Evolutionary conservation across 1,140 invertebrate genomes (phyloP), one percentile per base, ranked within the genome.

Genomic region (Calephelis nemesis): DNA sequence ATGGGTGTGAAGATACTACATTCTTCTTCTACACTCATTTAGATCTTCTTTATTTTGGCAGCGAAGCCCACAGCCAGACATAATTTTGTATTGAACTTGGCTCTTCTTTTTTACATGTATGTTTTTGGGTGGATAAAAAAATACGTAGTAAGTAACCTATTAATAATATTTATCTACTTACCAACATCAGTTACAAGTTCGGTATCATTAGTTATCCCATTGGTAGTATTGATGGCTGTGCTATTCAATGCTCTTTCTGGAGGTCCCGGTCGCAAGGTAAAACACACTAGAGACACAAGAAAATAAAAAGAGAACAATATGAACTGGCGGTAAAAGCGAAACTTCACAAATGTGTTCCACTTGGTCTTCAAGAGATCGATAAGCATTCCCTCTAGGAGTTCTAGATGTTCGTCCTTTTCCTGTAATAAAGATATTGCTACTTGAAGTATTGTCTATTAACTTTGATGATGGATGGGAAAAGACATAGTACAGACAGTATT

Each of bases 321-420:
- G 83, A 99, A 98, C 82, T 98, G 96, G 8, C 96, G 93, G 83
- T 98, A 99, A 85, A 99, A 99, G 71, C 98, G 97, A 68, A 95
- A 97, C 90, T 98, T 98, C 1, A 98, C 97, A 92, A 99, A 99
- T 0, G 98, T 97, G 77, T 98, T 97, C 98, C 98, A 99, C 93
- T 99, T 99, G 0, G 98, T 98, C 84, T 98, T 96, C 8, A 99
- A 88, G 8, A 99, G 93, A 88, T 99, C 98, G 6, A 98, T 96
- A 19, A 99, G 92, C 65, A 98, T 95, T 1, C 98, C 98, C 85
- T 99, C 98, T 93, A 99, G 95, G 71, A 99, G 93, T 81, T 99
- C 98, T 74, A 99, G 93, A 93, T 99, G 98, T 85, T 98, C 97
- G 73, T 97, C 95, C 92, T 97, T 97, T 74, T 98, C 97, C 98